Base-by-base conservation (phyloP, 2,797 vertebrate species). In the Clarias laeviceps region DNA sequence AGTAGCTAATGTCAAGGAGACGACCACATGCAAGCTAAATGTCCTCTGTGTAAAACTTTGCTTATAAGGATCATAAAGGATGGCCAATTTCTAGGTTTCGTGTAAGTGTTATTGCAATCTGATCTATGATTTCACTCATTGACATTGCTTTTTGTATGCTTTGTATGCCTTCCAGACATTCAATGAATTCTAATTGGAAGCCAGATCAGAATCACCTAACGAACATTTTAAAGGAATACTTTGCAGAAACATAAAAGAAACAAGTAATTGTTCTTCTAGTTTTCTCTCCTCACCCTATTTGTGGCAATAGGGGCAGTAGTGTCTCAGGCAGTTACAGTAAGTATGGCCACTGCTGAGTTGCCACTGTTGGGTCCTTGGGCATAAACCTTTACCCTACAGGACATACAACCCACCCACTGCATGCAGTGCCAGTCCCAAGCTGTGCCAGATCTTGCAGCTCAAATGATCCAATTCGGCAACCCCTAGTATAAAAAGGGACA, bases 1-100 rank as follows among this genome's bases (percentile, higher is more conserved):
- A 84, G 69, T 85, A 74, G 54, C 50, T 82, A 57, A 68, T 65
- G 68, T 79, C 84, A 85, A 85, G 84, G 69, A 85, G 61, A 66
- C 15, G 84, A 64, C 78, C 22, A 64, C 77, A 34, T 27, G 34
- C 64, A 40, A 34, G 32, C 50, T 37, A 37, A 84, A 59, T 80
- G 34, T 68, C 83, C 64, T 79, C 74, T 34, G 9, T 32, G 12
- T 62, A n/a, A 32, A 40, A 24, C 56, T 74, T 74, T 56, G 45
- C 27, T 27, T 20, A 73, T 17, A 72, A 54, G 70, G 22, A 40
- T 45, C 68, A 56, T 29, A 56, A 76, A 76, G 27, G n/a, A 20
- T 29, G 50, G 24, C 27, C 27, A 4, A 0, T 73, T 54, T 50
- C 24, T n/a, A 72, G 40, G 20, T 50, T n/a, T 27, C 12, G 45